These are phyloP conservation scores for Lochmaea crataegi DNA, from an alignment of 2,888 invertebrate species.

Conservation along the genomic window DNA sequence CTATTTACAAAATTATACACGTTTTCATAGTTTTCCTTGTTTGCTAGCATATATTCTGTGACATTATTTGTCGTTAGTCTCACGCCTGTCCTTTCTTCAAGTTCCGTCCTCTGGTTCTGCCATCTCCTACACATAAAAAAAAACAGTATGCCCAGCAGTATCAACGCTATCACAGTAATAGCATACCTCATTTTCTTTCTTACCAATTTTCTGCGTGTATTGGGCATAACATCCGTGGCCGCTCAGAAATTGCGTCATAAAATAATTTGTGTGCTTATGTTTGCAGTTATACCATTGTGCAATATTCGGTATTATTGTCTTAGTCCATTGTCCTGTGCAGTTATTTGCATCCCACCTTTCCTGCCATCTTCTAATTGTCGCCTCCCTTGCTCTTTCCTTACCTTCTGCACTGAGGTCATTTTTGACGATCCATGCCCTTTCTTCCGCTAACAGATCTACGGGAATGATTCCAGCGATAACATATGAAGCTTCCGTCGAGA, in stretches of 20 bases:
- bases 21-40: too few species aligned
- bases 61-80: too few species aligned
- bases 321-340: background rate
- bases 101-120: too few species aligned
- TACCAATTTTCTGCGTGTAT: background rate
- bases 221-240: background rate
- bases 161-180: too few species aligned
- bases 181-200: background rate
- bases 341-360: background rate
- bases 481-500: slow-evolving; percentile 27
- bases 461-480: slow-evolving; percentile 31
- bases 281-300: background rate
- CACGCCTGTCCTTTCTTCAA: too few species aligned
- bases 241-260: background rate
- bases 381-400: background rate
- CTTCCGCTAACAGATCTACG: slow-evolving; percentile 18
- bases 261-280: background rate
- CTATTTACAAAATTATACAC: too few species aligned
- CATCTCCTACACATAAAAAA: too few species aligned
- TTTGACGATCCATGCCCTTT: slow-evolving; percentile 2
- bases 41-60: too few species aligned
- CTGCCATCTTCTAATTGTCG: background rate
- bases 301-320: background rate
- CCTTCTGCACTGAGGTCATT: background rate
- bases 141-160: too few species aligned